Evolutionary conservation across 1,140 invertebrate species (phyloP).

Genomic region (Pissodes strobi): DNA sequence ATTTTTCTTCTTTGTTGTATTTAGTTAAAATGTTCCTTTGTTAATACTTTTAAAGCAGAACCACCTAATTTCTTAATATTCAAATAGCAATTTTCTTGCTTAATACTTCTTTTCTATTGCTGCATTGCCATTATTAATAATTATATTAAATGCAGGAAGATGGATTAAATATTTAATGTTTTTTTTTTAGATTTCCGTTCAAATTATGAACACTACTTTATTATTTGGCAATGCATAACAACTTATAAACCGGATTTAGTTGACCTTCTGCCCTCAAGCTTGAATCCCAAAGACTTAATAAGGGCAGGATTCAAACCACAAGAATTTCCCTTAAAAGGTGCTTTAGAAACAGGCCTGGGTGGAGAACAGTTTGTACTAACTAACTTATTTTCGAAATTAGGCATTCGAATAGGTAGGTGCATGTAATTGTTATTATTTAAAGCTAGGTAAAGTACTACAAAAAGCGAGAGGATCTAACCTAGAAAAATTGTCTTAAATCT

Average conservation of each 20-base stretch:
- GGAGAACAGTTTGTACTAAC: slow-evolving; percentile 56
- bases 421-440: background rate
- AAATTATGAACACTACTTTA: slow-evolving; percentile 59
- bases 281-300: slow-evolving; percentile 31
- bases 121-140: too few species aligned
- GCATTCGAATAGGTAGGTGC: slow-evolving; percentile 58
- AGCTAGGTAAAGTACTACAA: background rate
- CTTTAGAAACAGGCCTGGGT: slow-evolving; percentile 56
- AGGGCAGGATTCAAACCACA: slow-evolving; percentile 34
- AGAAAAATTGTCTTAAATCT: background rate
- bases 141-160: too few species aligned
- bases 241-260: slow-evolving; percentile 59
- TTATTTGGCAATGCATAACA: slow-evolving; percentile 62
- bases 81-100: too few species aligned
- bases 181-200: slow-evolving; percentile 50
- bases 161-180: background rate
- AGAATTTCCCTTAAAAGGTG: slow-evolving; percentile 51
- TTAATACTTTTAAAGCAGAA: slow-evolving; percentile 5
- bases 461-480: background rate
- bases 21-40: background rate
- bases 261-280: slow-evolving; percentile 53
- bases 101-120: too few species aligned
- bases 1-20: background rate
- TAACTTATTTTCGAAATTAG: slow-evolving; percentile 55
- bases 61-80: background rate